Percentiles rank a stretch among this genome's conserved stretches.
Conservation (phyloP, 2,888 invertebrate genomes). For the Andrena fulva region DNA sequence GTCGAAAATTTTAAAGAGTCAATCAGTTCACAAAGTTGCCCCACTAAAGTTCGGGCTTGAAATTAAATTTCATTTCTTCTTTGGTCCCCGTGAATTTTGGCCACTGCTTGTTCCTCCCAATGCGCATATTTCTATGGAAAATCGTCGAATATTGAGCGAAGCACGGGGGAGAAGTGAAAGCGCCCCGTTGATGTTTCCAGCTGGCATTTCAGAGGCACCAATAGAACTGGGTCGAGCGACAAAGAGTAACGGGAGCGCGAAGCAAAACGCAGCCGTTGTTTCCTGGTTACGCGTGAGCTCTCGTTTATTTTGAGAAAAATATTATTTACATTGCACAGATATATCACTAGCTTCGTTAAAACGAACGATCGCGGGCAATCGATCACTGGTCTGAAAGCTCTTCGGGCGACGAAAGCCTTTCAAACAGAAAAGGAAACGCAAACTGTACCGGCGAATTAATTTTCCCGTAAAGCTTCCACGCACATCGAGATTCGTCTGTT, state of each 20-base stretch:
- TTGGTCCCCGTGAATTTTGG: no score
- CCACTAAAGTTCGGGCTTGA: no score
- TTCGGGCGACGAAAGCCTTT: conserved; percentile 27
- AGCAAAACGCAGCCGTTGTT: not conserved
- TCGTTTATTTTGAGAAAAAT: conserved; percentile 81
- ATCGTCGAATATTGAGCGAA: no score
- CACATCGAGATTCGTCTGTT: not conserved
- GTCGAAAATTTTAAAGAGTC: no score
- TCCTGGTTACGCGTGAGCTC: conserved; percentile 64
- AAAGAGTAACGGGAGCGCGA: not conserved
- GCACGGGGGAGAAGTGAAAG: no score
- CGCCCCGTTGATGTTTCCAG: no score
- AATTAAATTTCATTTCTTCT: no score
- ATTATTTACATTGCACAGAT: conserved; percentile 83
- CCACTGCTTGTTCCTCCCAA: no score
- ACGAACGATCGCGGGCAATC: conserved; percentile 51
- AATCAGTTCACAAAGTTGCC: no score
- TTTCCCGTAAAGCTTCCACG: not conserved
- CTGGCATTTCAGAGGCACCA: no score
- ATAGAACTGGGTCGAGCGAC: no score
- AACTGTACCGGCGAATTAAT: not conserved
- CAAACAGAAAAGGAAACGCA: not conserved
- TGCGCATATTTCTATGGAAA: no score
- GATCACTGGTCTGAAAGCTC: conserved; percentile 54
- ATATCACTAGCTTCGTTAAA: conserved; percentile 69